Evolutionary conservation across 2,888 invertebrate species (phyloP), one percentile per base, ranked within the genome.

Genomic region (Cryptus armator): DNA sequence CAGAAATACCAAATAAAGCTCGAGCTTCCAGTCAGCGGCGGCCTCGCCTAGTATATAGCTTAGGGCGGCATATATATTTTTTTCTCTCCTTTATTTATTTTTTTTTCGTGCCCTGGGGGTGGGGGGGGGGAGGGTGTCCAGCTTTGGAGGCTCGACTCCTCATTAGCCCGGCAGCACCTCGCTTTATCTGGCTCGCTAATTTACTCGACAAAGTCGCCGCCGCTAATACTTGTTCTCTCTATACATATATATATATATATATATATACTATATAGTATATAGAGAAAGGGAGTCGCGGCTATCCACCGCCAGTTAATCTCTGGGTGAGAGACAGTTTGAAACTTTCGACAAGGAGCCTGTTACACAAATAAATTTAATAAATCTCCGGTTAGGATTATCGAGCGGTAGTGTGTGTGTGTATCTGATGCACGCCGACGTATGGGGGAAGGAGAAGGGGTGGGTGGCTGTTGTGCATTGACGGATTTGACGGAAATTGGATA

Each of bases 401-500:
- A 48, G 1, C 46, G 66, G 32, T 56, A 64, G 53, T 77, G 66
- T 62, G 70, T 32, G 37, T 44, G 46, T 53, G 37, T 43, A 29
- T 37, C 68, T 2, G 24, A 24, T 24, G 24, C 24, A 24, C 24
- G 24, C 24, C 24, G 24, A 0, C 24, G 24, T 24, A 24, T 24
- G 24, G 24, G 3, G 44, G 46, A 75, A 44, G 29, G 37, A 9
- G 19, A 46, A n/a, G n/a, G 48, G 48, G 9, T 14, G 48, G 9
- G 4, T 3, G 48, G n/a, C 10, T 32, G 44, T 67, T 66, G 44
- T 56, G 56, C 64, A 82, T 72, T 77, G 77, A 77, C 77, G 77
- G 71, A 82, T 77, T 77, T 72, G 71, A 67, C 77, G 82, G 82
- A 82, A 81, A 84, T 84, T 78, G 77, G 78, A 84, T 81, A 78